These are phyloP conservation scores for Morone saxatilis DNA, from an alignment of 2,113 vertebrate species.

Conservation along the genomic window DNA sequence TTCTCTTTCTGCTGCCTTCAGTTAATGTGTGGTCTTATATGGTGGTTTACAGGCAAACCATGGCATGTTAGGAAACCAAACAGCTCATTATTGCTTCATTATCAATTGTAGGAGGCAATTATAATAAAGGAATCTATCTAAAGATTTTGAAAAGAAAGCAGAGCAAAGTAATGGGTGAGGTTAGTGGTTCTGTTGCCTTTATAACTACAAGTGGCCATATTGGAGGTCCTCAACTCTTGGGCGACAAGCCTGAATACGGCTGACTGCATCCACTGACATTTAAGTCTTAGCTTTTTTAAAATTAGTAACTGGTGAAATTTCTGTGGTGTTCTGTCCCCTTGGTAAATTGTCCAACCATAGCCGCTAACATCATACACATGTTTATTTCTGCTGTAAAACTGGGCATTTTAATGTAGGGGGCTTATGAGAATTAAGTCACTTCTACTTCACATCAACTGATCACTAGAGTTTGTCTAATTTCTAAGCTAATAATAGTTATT, in stretches of 20 bases:
- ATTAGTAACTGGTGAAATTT: background rate
- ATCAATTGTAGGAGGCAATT: constrained; percentile 23
- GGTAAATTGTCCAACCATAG: background rate
- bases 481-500: background rate
- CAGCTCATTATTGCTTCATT: constrained; percentile 42
- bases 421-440: no score
- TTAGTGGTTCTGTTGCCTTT: background rate
- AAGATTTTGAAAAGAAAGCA: constrained; percentile 11
- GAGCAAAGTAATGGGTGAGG: background rate
- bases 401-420: no score
- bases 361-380: background rate
- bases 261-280: background rate
- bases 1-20: constrained; percentile 32
- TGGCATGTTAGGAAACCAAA: constrained; percentile 27
- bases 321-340: background rate
- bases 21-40: constrained; percentile 25
- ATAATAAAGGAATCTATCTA: constrained; percentile 23
- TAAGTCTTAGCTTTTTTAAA: background rate
- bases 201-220: background rate
- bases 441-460: background rate
- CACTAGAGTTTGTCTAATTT: background rate
- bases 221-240: background rate
- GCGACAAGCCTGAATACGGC: background rate
- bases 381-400: no score
- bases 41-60: constrained; percentile 21